Evolutionary conservation across 1,140 invertebrate species (phyloP).

Genomic region (Phymorhynchus buccinoides): DNA sequence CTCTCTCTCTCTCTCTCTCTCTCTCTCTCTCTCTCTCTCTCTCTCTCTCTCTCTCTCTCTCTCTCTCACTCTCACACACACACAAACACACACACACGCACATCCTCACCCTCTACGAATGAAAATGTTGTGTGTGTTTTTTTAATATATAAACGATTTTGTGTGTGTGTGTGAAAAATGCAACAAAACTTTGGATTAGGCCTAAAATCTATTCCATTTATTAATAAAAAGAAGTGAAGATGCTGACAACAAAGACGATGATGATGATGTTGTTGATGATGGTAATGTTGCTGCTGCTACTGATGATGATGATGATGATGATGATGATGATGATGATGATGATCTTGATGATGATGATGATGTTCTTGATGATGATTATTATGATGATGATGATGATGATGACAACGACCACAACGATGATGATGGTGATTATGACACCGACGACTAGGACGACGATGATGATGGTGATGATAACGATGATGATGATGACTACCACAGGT

Average conservation of each 20-base stretch:
- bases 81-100: too few species aligned
- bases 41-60: too few species aligned
- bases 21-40: too few species aligned
- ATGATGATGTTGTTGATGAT: neutral
- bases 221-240: too few species aligned
- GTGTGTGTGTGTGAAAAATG: too few species aligned
- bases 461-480: neutral
- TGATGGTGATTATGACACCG: neutral
- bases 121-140: too few species aligned
- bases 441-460: neutral
- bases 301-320: conserved; percentile 1
- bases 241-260: neutral
- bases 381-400: neutral
- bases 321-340: conserved; percentile 24
- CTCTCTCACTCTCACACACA: too few species aligned
- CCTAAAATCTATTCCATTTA: too few species aligned
- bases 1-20: too few species aligned
- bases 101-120: too few species aligned
- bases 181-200: too few species aligned
- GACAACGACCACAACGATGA: neutral
- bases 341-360: conserved; percentile 17
- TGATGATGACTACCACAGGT: conserved; percentile 67
- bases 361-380: neutral
- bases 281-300: conserved; percentile 15
- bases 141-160: too few species aligned